Conservation (phyloP, 2,113 vertebrate genomes). For the Bufo gargarizans region DNA sequence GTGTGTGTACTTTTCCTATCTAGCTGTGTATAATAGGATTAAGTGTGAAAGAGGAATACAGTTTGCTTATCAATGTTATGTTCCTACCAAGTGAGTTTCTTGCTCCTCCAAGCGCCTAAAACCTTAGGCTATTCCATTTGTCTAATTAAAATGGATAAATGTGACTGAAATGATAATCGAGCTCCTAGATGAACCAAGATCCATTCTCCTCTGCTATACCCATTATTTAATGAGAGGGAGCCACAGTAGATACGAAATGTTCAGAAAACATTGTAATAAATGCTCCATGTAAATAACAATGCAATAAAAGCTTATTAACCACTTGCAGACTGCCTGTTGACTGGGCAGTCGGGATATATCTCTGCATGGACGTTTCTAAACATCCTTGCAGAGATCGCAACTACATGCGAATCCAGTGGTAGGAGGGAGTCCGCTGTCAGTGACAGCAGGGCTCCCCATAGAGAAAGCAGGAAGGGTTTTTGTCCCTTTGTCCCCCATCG, state of each 20-base stretch:
- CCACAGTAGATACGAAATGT: neutral
- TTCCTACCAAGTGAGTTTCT: neutral
- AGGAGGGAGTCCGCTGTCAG: too few species aligned
- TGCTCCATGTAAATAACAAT: neutral
- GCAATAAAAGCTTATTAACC: neutral
- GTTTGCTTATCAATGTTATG: conserved; percentile 35
- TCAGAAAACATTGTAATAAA: neutral
- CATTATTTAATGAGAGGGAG: conserved; percentile 18
- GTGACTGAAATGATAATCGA: conserved; percentile 35
- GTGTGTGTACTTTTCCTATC: neutral
- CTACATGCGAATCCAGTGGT: too few species aligned
- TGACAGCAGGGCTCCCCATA: too few species aligned
- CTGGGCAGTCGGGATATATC: too few species aligned
- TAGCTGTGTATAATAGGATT: conserved; percentile 25
- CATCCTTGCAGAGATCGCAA: too few species aligned
- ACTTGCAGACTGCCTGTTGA: too few species aligned
- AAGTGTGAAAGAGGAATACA: conserved; percentile 37
- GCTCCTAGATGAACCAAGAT: neutral
- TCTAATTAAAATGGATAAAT: conserved; percentile 43
- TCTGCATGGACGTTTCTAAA: too few species aligned
- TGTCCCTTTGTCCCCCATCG: too few species aligned
- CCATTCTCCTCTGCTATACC: neutral
- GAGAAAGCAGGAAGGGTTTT: too few species aligned
- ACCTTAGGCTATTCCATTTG: neutral
- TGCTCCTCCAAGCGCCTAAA: conserved; percentile 7